Base-by-base conservation (phyloP, 2,113 vertebrate species). In the Brachirus orientalis region DNA sequence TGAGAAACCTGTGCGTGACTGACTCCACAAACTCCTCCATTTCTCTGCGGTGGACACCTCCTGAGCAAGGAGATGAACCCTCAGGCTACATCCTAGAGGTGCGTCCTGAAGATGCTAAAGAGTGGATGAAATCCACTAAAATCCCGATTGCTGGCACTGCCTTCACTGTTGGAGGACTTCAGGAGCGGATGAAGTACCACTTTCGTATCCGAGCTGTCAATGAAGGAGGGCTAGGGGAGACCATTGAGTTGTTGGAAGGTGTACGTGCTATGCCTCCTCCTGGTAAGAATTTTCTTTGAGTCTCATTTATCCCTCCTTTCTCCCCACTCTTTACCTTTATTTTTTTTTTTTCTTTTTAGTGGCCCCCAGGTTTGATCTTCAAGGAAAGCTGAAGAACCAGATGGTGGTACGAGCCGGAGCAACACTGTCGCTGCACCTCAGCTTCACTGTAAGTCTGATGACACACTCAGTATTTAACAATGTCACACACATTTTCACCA, bases 11-110 rank as follows among this genome's bases (percentile, higher is more conserved):
- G 37, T 62, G 63, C 0, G 62, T 91, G 43, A 82, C 87, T 1
- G 84, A 92, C 51, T 92, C 91, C 62, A 91, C 89, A 64, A 88
- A 75, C 76, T 90, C 85, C 56, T 93, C 78, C 55, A 68, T 92
- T 78, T 93, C 84, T 5, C 88, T 93, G 88, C 77, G 76, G 28
- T 92, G 88, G 88, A 36, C 20, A 7, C 77, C 93, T 54, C 90
- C 88, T 33, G 80, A 57, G 14, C 5, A 20, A 8, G 82, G 86
- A 48, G 83, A 91, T 4, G 52, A 53, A 17, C 89, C 91, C 14
- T 86, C 86, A 0, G 87, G 87, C 63, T 91, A 88, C 35, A 79
- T 91, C 65, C 72, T 92, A 38, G 88, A 95, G 62, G 68, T 90
- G 51, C 43, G 74, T 43, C 52, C 79, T 7, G 75, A 91, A 41